Percentiles rank a stretch among this genome's conserved stretches.
Evolutionary conservation across 2,797 vertebrate species (phyloP).

Genomic region (Peromyscus attwateri): DNA sequence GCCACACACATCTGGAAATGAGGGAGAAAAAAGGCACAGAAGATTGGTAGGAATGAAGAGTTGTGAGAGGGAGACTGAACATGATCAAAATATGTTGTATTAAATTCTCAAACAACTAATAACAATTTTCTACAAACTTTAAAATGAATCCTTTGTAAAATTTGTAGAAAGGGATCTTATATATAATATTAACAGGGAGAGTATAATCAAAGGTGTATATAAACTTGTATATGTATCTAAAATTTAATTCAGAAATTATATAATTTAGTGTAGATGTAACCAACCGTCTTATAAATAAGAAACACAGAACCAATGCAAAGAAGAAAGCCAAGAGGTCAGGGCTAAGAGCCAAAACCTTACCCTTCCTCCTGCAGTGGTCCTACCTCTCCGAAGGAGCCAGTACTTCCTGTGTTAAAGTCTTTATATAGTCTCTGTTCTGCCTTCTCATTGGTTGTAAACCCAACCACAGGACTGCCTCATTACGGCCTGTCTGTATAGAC

Average conservation of each 20-base stretch:
- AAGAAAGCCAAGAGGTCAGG: too few relatives aligned
- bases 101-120: neutral
- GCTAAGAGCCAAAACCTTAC: too few relatives aligned
- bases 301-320: too few relatives aligned
- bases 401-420: too few relatives aligned
- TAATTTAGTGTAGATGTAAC: neutral
- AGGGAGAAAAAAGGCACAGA: neutral
- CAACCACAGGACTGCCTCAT: too few relatives aligned
- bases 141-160: neutral
- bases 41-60: neutral
- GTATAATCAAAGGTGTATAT: neutral
- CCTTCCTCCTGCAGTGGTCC: too few relatives aligned
- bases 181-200: neutral
- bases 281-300: too few relatives aligned
- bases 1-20: neutral
- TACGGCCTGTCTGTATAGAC: too few relatives aligned
- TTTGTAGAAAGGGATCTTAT: neutral
- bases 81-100: neutral
- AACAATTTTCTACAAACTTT: neutral
- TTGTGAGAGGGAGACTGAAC: neutral
- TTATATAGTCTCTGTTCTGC: too few relatives aligned
- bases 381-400: too few relatives aligned
- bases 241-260: slow-evolving; percentile 31
- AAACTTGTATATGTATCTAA: neutral
- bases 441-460: too few relatives aligned